Conservation (phyloP, 1,140 invertebrate species). For the Zaprionus kolodkinae region DNA sequence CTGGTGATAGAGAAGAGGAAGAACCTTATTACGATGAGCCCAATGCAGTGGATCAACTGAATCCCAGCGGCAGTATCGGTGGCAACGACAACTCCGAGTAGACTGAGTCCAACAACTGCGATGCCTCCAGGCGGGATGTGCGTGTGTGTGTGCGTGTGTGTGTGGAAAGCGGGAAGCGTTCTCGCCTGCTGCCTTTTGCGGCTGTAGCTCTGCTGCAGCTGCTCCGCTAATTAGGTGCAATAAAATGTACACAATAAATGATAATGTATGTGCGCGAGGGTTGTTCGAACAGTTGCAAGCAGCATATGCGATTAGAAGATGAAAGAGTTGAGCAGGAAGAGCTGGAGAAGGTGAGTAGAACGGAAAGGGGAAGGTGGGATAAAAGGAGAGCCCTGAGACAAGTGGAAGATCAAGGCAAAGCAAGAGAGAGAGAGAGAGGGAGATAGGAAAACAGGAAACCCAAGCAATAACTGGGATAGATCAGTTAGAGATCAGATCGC, state of each 20-base stretch:
- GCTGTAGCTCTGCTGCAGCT: background rate
- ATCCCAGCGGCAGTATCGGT: constrained; percentile 24
- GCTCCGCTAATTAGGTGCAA: background rate
- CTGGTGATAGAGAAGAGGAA: background rate
- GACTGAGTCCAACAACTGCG: background rate
- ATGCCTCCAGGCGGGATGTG: background rate
- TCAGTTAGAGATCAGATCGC: too few relatives aligned
- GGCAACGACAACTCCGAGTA: constrained; percentile 23
- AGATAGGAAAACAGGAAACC: background rate
- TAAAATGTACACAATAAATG: constrained; percentile 7
- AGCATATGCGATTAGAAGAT: background rate
- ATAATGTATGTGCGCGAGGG: background rate
- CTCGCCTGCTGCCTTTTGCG: background rate
- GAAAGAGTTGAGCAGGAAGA: background rate
- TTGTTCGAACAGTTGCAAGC: background rate
- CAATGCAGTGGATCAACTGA: background rate
- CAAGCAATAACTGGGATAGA: too few relatives aligned
- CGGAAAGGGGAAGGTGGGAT: background rate
- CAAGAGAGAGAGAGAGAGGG: background rate
- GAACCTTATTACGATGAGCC: background rate
- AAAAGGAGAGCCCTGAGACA: too few relatives aligned
- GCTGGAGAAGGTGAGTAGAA: background rate
- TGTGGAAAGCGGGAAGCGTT: background rate
- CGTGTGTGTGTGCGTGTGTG: background rate
- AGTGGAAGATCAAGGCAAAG: background rate